Conservation (phyloP, 2,113 vertebrate species). For the Notothenia coriiceps region DNA sequence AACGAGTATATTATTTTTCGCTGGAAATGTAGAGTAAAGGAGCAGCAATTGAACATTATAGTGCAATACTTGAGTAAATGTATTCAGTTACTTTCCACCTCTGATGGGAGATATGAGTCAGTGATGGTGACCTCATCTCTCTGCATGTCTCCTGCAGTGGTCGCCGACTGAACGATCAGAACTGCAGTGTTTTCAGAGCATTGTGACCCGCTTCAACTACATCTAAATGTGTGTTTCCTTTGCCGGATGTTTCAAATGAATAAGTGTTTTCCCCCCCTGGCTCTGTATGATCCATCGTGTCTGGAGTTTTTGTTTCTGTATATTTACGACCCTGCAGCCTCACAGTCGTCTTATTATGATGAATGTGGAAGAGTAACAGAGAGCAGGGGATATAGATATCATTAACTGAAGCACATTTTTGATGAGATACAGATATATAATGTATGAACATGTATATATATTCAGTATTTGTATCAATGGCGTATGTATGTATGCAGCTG, state of each 20-base stretch:
- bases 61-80: not conserved
- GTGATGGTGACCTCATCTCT: conserved; percentile 36
- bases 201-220: not conserved
- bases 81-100: not conserved
- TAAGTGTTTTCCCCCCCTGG: conserved; percentile 2
- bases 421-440: conserved; percentile 5
- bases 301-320: conserved; percentile 42
- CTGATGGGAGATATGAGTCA: conserved; percentile 1
- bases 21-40: not conserved
- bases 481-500: not conserved
- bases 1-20: not conserved
- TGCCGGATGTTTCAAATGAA: conserved; percentile 24
- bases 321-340: conserved; percentile 35
- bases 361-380: conserved; percentile 37
- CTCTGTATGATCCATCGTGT: conserved; percentile 55
- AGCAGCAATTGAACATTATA: not conserved
- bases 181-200: not conserved
- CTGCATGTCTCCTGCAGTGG: conserved; percentile 13
- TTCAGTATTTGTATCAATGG: conserved; percentile 18
- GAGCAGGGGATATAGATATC: conserved; percentile 39
- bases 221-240: conserved; percentile 10
- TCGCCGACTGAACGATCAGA: not conserved
- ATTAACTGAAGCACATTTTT: conserved; percentile 34
- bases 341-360: conserved; percentile 37
- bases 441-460: not conserved